Evolutionary conservation across 2,113 vertebrate genomes (phyloP).

Genomic region (Paracanthobrama guichenoti): DNA sequence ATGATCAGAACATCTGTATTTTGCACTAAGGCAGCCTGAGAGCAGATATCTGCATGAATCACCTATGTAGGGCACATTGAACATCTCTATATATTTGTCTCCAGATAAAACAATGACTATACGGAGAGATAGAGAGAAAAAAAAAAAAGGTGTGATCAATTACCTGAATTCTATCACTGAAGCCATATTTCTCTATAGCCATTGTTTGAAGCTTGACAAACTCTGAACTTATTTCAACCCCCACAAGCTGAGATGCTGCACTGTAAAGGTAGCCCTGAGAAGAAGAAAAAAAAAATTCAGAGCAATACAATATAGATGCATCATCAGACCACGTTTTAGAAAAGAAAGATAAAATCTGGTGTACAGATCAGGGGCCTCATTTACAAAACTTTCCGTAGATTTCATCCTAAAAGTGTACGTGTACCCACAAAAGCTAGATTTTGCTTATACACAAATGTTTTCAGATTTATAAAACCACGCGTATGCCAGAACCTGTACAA

Average conservation of each 20-base stretch:
- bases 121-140: too few species aligned
- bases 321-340: background rate
- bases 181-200: slow-evolving; percentile 81
- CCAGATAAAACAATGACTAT: background rate
- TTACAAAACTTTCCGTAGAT: too few species aligned
- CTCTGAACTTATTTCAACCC: slow-evolving; percentile 88
- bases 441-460: too few species aligned
- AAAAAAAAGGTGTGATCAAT: background rate
- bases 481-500: too few species aligned
- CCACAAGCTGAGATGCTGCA: slow-evolving; percentile 80
- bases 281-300: slow-evolving; percentile 53
- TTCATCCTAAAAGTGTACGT: too few species aligned
- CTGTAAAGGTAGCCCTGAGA: slow-evolving; percentile 89
- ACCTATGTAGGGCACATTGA: slow-evolving; percentile 74
- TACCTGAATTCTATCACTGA: slow-evolving; percentile 86
- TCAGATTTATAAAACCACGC: too few species aligned
- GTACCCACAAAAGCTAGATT: too few species aligned
- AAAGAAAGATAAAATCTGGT: background rate
- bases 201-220: slow-evolving; percentile 87
- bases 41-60: slow-evolving; percentile 84
- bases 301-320: background rate
- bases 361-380: background rate
- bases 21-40: slow-evolving; percentile 81
- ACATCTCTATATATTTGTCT: slow-evolving; percentile 21
- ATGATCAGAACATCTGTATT: slow-evolving; percentile 87